Base-by-base conservation (phyloP, 92 coral and sea anemone genomes). In the Ricordea florida region DNA sequence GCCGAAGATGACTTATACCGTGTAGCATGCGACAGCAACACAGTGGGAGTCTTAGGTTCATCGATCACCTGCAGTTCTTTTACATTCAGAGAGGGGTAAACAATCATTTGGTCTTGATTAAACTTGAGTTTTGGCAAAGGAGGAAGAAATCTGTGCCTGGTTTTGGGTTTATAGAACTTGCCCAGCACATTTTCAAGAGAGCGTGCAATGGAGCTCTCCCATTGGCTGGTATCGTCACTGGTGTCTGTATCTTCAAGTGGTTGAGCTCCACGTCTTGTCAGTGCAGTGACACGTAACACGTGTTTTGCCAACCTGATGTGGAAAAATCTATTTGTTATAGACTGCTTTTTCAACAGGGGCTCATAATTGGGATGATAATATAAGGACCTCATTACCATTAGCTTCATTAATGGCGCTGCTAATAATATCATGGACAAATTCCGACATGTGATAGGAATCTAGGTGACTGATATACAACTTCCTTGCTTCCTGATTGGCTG, bases 41-140 rank as follows among this genome's bases (percentile, higher is more conserved):
- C 81, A 7, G 77, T 84, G 0, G 97, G 97, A 14, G 88, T 71
- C 74, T 87, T 92, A 34, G 96, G 97, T 32, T 96, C 97, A 51
- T 62, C 88, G 21, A 96, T 26, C 10, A 84, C 27, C 32, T 93
- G 93, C 33, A 96, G 92, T 6, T 96, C 99, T 69, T 89, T 92
- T 49, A 85, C 89, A 13, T 92, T 85, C 18, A 96, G 59, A 33
- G 96, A 96, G 14, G 99, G 89, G 48, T 89, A 96, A 16, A 96
- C 99, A 0, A 96, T 86, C 33, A 96, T 79, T 62, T 96, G 99
- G 47, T 96, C 87, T 21, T 96, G 96, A 65, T 86, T 96, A 74
- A 92, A 89, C 27, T 79, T 79, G 16, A 94, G 92, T 73, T 80
- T 89, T 9, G 93, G 97, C 28, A 92, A 72, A 26, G 90, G 89